Percentiles rank a stretch among this genome's conserved stretches.
Evolutionary conservation across 2,797 vertebrate species (phyloP).

Genomic region (Gymnopithys bicolor): DNA sequence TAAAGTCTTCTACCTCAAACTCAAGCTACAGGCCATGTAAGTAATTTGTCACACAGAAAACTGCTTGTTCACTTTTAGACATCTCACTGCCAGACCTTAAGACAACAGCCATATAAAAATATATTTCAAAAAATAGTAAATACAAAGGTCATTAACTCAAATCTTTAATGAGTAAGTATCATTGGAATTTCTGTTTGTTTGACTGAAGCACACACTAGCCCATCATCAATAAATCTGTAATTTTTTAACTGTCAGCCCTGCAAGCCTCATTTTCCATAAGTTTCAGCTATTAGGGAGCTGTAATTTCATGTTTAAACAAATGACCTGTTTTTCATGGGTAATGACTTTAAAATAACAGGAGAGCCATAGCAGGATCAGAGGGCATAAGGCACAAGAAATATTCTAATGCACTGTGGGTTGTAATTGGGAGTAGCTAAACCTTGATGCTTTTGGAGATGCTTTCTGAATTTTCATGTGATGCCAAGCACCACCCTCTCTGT

Average conservation of each 20-base stretch:
- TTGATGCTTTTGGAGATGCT: neutral
- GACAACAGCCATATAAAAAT: neutral
- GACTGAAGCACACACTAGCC: neutral
- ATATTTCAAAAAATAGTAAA: neutral
- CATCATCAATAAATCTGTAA: slow-evolving; percentile 21
- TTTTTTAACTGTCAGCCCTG: slow-evolving; percentile 43
- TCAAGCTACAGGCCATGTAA: neutral
- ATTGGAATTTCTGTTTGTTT: neutral
- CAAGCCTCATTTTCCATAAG: neutral
- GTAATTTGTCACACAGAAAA: neutral
- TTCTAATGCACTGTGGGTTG: neutral
- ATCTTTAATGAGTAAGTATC: neutral
- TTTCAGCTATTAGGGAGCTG: slow-evolving; percentile 34
- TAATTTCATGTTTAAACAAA: slow-evolving; percentile 43
- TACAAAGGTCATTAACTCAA: neutral
- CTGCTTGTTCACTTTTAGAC: neutral
- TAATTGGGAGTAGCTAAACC: neutral
- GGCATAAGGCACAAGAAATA: neutral
- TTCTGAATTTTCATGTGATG: neutral
- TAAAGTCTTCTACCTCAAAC: neutral
- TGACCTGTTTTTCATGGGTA: neutral
- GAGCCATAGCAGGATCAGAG: neutral
- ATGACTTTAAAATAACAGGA: slow-evolving; percentile 15
- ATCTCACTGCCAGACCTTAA: neutral
- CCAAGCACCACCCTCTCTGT: neutral